Evolutionary conservation across 2,888 invertebrate genomes (phyloP), one percentile per base, ranked within the genome.

Genomic region (Tenthredo amoena): DNA sequence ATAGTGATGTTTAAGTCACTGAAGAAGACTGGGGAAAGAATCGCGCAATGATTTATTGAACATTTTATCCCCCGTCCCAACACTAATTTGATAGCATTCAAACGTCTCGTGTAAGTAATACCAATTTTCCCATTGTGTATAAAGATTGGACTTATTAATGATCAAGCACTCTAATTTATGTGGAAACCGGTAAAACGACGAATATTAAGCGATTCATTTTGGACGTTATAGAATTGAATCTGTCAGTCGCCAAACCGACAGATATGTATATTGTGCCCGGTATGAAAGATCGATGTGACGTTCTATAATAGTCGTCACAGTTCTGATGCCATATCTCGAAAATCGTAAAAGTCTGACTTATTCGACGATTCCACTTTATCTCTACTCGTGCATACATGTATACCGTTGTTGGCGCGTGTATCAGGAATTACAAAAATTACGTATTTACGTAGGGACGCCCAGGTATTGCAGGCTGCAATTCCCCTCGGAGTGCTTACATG

Each of bases 391-490:
- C 71, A 37, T 71, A n/a, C 34, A 12, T 58, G 58, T 21, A 62
- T 71, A 72, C 34, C 40, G n/a, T n/a, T 40, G 72, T 43, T n/a
- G 18, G 47, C 21, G 9, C 76, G 37, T 12, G 71, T 62, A 26
- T 26, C 62, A 62, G 71, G 37, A 71, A 47, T 7, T 47, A 43
- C n/a, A 21, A 10, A 37, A 37, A 79, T 79, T 12, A 34, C 58
- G 34, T 31, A 15, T 34, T 34, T 31, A 55, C 58, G 31, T 34
- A 7, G 34, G 10, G 34, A 77, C 84, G 72, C 50, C 40, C 15
- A 50, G 58, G 50, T 72, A 58, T 74, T 37, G 58, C 55, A 37
- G 58, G 21, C 9, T 43, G 84, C 37, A 62, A 79, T 84, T 76
- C 18, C n/a, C 18, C 72, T 47, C 62, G 55, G 3, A 21, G 37